These are phyloP conservation scores for Catocala nupta DNA, from an alignment of 2,888 invertebrate species.

Conservation along the genomic window DNA sequence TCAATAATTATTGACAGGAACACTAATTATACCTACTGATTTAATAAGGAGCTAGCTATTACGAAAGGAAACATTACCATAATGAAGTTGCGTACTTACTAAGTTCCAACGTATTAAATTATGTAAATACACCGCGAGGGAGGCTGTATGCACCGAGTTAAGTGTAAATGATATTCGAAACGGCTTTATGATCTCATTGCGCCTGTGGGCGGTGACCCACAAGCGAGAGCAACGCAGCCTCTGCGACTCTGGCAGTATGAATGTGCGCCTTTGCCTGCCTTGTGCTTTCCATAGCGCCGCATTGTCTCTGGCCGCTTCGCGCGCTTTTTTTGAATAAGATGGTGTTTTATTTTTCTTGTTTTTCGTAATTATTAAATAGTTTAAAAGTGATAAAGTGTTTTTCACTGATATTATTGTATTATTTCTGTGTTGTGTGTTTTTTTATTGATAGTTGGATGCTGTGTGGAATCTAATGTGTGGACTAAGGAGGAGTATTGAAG, in stretches of 20 bases:
- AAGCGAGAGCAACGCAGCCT: conserved; percentile 57
- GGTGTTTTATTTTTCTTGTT: background rate
- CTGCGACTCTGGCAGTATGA: conserved; percentile 64
- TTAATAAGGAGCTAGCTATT: conserved; percentile 1
- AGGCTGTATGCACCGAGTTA: conserved; percentile 53
- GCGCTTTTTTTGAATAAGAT: conserved; percentile 41
- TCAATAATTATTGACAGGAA: background rate
- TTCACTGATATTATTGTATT: conserved; percentile 3
- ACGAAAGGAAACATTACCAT: conserved; percentile 18
- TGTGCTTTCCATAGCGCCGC: conserved; percentile 35
- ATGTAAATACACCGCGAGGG: conserved; percentile 31
- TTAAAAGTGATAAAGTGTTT: conserved; percentile 5
- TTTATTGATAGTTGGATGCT: conserved; percentile 32
- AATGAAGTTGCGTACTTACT: conserved; percentile 24
- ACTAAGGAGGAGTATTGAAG: conserved; percentile 47
- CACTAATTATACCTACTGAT: conserved; percentile 1
- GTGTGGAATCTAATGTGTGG: conserved; percentile 63
- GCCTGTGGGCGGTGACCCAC: conserved; percentile 80
- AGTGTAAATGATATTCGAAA: conserved; percentile 78
- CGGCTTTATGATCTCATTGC: conserved; percentile 83
- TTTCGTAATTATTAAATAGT: background rate
- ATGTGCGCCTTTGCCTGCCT: conserved; percentile 63
- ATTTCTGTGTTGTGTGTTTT: conserved; percentile 26
- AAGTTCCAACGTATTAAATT: conserved; percentile 56
- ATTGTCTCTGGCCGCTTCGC: conserved; percentile 48